phyloP scores from a whole-genome alignment of 2,113 vertebrate species.

The Erinaceus europaeus region DNA sequence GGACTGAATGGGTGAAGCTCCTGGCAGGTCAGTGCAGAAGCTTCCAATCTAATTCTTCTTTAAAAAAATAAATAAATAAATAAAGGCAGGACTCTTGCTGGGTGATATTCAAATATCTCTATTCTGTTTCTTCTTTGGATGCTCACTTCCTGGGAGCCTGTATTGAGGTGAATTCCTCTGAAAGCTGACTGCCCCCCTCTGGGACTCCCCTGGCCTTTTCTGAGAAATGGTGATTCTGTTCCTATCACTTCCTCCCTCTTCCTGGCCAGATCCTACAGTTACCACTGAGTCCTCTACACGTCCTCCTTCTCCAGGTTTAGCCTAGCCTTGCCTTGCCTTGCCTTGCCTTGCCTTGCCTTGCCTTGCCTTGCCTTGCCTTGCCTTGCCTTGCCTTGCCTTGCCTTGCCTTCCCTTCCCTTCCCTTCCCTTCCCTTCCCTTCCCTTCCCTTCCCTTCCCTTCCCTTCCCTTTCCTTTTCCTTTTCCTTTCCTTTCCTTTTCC shows the following conservation, averaged over 20 bases:
- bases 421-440: too few relatives aligned
- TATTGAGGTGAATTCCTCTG: conserved; percentile 55
- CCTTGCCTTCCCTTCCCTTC: too few relatives aligned
- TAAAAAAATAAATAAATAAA: neutral
- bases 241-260: conserved; percentile 65
- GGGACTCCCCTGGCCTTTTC: conserved; percentile 62
- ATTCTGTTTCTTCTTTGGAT: conserved; percentile 10
- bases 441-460: too few relatives aligned
- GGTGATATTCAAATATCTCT: neutral
- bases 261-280: neutral
- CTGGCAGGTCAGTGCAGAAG: neutral
- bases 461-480: too few relatives aligned
- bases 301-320: neutral
- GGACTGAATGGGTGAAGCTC: neutral
- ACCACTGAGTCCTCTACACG: neutral
- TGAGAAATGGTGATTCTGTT: conserved; percentile 55
- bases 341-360: too few relatives aligned
- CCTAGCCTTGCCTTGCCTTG: too few relatives aligned
- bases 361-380: too few relatives aligned
- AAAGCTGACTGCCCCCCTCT: conserved; percentile 1
- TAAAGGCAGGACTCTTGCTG: neutral
- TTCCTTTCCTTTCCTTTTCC: too few relatives aligned
- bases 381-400: too few relatives aligned
- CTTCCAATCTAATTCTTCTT: neutral
- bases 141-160: conserved; percentile 35